Evolutionary conservation across 2,797 vertebrate species (phyloP), one percentile per base, ranked within the genome.

Genomic region (Streptopelia turtur): DNA sequence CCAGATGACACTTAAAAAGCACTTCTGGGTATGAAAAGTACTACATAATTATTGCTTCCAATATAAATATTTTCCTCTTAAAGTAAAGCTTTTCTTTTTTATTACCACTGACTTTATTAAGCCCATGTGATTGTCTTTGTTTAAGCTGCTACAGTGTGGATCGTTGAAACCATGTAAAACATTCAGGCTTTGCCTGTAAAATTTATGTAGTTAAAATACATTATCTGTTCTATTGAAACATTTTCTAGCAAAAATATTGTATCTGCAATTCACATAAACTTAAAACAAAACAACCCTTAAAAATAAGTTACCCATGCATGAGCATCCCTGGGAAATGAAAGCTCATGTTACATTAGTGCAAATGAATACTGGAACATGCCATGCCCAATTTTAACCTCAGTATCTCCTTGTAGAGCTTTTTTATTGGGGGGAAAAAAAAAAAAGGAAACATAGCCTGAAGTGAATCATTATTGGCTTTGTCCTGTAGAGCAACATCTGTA

Each of bases 41-140:
- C 64, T 70, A 27, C 61, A 91, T 96, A 95, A 96, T 93, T 96
- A 93, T 96, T 96, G 63, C 45, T 89, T 96, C 90, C 85, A 96
- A 47, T 92, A 91, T 96, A 97, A 97, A 97, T 97, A 96, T 97
- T 97, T 97, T 95, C 83, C 69, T 95, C 68, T 83, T 88, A 93
- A 95, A 96, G 88, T 76, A 78, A 94, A 95, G 83, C 86, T 96
- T 96, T 96, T 87, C 70, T 92, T 83, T 93, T 96, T 97, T 94
- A 96, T 95, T 96, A 77, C 90, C 71, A 83, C 59, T 90, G 89
- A 66, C 90, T 96, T 97, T 97, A 97, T 97, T 95, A 95, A 96
- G 71, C 88, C 91, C 95, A 94, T 95, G 60, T 87, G 93, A 96
- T 94, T 47, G 65, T 82, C 93, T 96, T 96, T 96, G 93, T 97